These are phyloP conservation scores for Circaetus cinerascens DNA, from an alignment of 2,113 vertebrate species.

Conservation along the genomic window DNA sequence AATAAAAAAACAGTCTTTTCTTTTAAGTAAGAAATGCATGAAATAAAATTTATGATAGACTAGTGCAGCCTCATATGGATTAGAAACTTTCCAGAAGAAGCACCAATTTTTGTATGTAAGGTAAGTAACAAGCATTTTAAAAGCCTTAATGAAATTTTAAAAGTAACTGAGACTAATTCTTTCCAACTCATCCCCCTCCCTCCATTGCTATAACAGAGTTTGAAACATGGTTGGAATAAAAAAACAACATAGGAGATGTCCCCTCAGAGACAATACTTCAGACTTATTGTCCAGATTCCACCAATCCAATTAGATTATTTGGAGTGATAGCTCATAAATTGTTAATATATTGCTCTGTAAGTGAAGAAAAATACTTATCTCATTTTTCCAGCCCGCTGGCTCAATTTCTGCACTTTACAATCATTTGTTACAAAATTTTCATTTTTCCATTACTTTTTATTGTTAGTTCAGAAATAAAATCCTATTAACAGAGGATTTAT, in stretches of 20 bases:
- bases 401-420: conserved; percentile 57
- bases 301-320: conserved; percentile 65
- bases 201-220: background rate
- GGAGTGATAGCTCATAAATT: conserved; percentile 67
- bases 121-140: background rate
- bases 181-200: background rate
- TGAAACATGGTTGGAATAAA: conserved; percentile 9
- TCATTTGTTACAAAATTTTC: conserved; percentile 61
- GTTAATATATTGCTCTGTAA: conserved; percentile 66
- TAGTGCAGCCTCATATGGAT: background rate
- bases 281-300: conserved; percentile 49
- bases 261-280: conserved; percentile 52
- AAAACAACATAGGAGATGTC: background rate
- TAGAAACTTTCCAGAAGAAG: background rate
- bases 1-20: background rate
- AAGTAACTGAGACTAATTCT: background rate
- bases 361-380: conserved; percentile 62
- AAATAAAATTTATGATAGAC: background rate
- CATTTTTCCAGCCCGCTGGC: conserved; percentile 54
- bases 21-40: background rate
- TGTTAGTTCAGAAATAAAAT: conserved; percentile 68
- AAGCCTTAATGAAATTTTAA: background rate
- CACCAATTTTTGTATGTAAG: background rate
- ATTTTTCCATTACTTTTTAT: conserved; percentile 70
- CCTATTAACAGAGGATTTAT: conserved; percentile 63